Conservation (phyloP, 2,113 vertebrate species). For the Antechinus stuartii region DNA sequence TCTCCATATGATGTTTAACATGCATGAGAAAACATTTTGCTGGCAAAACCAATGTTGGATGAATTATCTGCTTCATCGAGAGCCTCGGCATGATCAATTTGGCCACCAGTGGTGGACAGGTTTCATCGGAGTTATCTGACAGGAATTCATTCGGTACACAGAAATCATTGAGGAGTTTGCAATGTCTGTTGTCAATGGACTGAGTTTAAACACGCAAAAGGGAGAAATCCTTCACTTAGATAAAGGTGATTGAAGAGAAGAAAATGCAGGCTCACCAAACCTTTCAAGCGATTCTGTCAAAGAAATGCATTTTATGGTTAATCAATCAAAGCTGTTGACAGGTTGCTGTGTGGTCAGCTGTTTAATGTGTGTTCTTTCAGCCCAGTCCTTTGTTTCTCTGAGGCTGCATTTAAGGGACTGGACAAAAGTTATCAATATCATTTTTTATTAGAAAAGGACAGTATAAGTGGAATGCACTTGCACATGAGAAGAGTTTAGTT, state of each 20-base stretch:
- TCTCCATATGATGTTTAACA: not conserved
- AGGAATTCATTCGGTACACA: constrained; percentile 54
- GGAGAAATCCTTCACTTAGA: constrained; percentile 54
- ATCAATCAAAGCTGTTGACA: constrained; percentile 51
- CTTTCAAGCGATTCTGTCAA: constrained; percentile 71
- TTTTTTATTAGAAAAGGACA: constrained; percentile 43
- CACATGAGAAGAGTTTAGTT: not conserved
- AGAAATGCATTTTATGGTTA: constrained; percentile 66
- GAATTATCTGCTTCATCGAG: constrained; percentile 56
- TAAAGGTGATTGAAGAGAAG: constrained; percentile 37
- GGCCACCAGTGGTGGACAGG: constrained; percentile 46
- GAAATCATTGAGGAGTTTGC: constrained; percentile 58
- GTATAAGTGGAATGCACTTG: constrained; percentile 18
- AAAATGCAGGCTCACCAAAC: constrained; percentile 60
- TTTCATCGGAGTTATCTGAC: constrained; percentile 59
- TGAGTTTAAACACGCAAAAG: constrained; percentile 67
- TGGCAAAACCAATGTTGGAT: constrained; percentile 50
- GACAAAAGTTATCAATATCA: not conserved
- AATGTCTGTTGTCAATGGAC: constrained; percentile 54
- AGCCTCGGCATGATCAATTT: constrained; percentile 58
- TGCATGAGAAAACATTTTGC: constrained; percentile 18
- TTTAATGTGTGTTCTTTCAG: constrained; percentile 43
- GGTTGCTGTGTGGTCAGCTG: constrained; percentile 42
- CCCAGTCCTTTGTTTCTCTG: constrained; percentile 55
- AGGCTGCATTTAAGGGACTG: constrained; percentile 52